A percentile compares a stretch with the other conserved stretches of the same genome.
These are phyloP conservation scores for Thunnus maccoyii DNA, from an alignment of 2,113 vertebrate species.

Conservation along the genomic window DNA sequence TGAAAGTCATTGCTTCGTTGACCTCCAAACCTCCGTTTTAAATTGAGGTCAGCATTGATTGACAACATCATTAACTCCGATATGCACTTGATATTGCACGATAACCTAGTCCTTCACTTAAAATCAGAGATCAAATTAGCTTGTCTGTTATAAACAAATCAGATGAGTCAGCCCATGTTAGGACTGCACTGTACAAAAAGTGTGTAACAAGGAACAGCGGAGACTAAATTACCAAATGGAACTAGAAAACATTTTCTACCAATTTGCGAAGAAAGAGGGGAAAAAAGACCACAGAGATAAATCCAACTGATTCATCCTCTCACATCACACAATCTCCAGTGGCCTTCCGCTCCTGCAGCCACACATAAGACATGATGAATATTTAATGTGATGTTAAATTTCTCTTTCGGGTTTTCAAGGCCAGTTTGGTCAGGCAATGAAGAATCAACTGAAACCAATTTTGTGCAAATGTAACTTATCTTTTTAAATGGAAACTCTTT, in stretches of 20 bases:
- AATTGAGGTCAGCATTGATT: constrained; percentile 75
- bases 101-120: constrained; percentile 65
- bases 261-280: constrained; percentile 42
- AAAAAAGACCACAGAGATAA: constrained; percentile 56
- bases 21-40: constrained; percentile 67
- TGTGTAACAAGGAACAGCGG: constrained; percentile 15
- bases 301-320: constrained; percentile 48
- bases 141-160: constrained; percentile 54
- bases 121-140: constrained; percentile 44
- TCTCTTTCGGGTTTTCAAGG: constrained; percentile 44
- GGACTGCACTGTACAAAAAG: neutral
- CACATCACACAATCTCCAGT: constrained; percentile 44
- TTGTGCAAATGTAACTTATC: constrained; percentile 21
- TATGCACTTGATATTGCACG: constrained; percentile 63
- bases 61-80: constrained; percentile 75
- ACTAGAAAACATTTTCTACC: constrained; percentile 18
- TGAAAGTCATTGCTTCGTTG: constrained; percentile 54
- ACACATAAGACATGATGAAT: constrained; percentile 61
- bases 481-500: constrained; percentile 25
- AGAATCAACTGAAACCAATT: constrained; percentile 48
- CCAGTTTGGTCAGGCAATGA: constrained; percentile 28
- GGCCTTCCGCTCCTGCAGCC: constrained; percentile 43
- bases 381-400: constrained; percentile 65
- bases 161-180: neutral
- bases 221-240: constrained; percentile 6